Conservation (phyloP, 2,797 vertebrate species). For the Ptychadena robeensis region DNA sequence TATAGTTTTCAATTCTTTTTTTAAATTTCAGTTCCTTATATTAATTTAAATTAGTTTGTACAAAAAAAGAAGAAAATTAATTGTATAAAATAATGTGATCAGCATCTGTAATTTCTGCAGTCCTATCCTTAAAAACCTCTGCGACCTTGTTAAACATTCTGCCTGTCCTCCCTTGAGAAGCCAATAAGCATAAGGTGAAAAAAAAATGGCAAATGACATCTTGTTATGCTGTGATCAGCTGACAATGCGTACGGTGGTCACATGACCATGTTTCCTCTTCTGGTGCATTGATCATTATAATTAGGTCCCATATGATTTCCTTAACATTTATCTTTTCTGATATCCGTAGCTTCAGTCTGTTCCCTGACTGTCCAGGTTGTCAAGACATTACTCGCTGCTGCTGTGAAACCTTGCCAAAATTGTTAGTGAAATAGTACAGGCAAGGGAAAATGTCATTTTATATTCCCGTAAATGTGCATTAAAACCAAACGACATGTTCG, state of each 20-base stretch:
- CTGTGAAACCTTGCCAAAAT: neutral
- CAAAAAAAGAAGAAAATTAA: neutral
- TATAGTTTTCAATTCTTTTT: neutral
- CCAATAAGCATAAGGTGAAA: neutral
- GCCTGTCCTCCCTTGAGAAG: neutral
- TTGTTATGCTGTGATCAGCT: conserved; percentile 28
- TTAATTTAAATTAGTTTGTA: neutral
- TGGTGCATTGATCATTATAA: conserved; percentile 39
- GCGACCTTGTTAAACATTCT: conserved; percentile 29
- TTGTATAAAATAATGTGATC: conserved; percentile 1
- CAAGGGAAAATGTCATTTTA: neutral
- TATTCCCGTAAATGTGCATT: neutral
- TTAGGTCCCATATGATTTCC: conserved; percentile 15
- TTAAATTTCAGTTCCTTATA: neutral
- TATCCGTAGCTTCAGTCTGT: conserved; percentile 5
- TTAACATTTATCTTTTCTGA: conserved; percentile 7
- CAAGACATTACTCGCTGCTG: neutral
- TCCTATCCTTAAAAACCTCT: conserved; percentile 12
- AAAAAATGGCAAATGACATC: neutral
- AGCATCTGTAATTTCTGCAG: conserved; percentile 25
- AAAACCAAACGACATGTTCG: neutral
- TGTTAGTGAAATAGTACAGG: neutral
- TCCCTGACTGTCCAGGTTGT: neutral
- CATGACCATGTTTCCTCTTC: neutral
- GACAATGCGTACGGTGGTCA: neutral